Conservation (phyloP, 1,140 invertebrate genomes). For the Diploscapter pachys region DNA sequence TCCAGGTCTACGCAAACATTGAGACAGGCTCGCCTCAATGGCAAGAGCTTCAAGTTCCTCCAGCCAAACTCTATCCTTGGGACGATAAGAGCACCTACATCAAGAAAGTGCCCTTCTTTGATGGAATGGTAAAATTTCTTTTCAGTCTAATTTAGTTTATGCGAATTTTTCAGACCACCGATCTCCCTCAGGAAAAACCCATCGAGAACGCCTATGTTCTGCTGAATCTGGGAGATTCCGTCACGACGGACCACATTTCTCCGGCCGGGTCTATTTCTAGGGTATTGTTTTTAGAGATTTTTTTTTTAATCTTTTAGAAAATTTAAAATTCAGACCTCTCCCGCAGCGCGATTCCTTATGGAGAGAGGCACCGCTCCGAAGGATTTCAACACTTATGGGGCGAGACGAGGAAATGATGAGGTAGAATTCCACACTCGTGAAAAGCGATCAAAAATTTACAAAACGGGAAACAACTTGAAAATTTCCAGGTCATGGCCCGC, state of each 20-base stretch:
- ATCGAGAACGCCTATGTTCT: constrained; percentile 73
- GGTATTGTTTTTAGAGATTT: constrained; percentile 26
- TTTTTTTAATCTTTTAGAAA: constrained; percentile 27
- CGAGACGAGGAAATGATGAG: constrained; percentile 84
- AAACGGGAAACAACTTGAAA: background rate
- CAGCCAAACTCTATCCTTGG: constrained; percentile 85
- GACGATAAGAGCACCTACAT: constrained; percentile 87
- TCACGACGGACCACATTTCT: constrained; percentile 87
- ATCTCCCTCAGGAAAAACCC: constrained; percentile 59
- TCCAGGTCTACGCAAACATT: constrained; percentile 72
- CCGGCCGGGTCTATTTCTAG: constrained; percentile 88
- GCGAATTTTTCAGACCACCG: constrained; percentile 58
- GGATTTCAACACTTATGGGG: constrained; percentile 97
- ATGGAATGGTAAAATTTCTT: constrained; percentile 70
- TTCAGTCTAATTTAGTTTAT: constrained; percentile 15
- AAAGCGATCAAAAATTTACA: background rate
- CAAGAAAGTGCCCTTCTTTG: constrained; percentile 93
- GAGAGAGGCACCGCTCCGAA: constrained; percentile 70
- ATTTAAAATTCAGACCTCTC: constrained; percentile 62
- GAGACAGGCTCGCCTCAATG: constrained; percentile 76
- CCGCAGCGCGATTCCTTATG: constrained; percentile 32
- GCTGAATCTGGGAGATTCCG: constrained; percentile 68
- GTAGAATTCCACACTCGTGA: background rate
- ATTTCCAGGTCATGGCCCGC: constrained; percentile 79
- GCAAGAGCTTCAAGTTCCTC: constrained; percentile 77